phyloP scores from a whole-genome alignment of 2,113 vertebrate genomes.

The Cyanoramphus novaezelandiae region DNA sequence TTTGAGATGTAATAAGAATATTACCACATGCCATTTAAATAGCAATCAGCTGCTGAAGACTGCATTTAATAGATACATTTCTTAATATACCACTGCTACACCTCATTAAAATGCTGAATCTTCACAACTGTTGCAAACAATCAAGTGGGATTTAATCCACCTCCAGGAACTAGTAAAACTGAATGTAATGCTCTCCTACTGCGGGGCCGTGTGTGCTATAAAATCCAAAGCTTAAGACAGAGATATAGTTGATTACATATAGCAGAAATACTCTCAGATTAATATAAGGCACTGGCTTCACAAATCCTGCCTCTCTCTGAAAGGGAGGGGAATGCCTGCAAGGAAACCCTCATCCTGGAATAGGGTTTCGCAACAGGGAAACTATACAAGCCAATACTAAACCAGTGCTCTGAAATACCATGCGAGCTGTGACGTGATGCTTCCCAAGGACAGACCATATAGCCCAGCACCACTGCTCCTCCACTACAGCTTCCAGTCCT shows the following conservation, averaged over 20 bases:
- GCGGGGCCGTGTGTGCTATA: not conserved
- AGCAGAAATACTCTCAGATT: not conserved
- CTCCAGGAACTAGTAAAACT: slow-evolving; percentile 21
- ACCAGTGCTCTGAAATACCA: not conserved
- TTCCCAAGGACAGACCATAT: not conserved
- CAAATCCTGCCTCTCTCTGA: not conserved
- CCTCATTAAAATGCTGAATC: slow-evolving; percentile 51
- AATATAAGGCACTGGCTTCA: not conserved
- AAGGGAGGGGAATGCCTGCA: not conserved
- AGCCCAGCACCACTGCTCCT: not conserved
- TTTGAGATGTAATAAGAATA: slow-evolving; percentile 26
- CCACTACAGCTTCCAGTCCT: not conserved
- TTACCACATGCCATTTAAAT: slow-evolving; percentile 49
- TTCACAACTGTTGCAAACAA: slow-evolving; percentile 36
- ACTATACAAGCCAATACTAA: not conserved
- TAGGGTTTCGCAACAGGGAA: not conserved
- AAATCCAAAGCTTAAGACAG: not conserved
- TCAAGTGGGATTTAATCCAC: slow-evolving; percentile 39
- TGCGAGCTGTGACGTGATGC: not conserved
- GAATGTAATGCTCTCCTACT: not conserved
- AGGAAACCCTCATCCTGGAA: not conserved
- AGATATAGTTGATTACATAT: not conserved
- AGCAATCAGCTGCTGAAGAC: not conserved
- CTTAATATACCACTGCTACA: slow-evolving; percentile 3
- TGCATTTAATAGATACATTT: slow-evolving; percentile 25